Percentiles rank a stretch among this genome's conserved stretches.
Evolutionary conservation across 2,113 vertebrate genomes (phyloP).

Genomic region (Elephantulus edwardii): DNA sequence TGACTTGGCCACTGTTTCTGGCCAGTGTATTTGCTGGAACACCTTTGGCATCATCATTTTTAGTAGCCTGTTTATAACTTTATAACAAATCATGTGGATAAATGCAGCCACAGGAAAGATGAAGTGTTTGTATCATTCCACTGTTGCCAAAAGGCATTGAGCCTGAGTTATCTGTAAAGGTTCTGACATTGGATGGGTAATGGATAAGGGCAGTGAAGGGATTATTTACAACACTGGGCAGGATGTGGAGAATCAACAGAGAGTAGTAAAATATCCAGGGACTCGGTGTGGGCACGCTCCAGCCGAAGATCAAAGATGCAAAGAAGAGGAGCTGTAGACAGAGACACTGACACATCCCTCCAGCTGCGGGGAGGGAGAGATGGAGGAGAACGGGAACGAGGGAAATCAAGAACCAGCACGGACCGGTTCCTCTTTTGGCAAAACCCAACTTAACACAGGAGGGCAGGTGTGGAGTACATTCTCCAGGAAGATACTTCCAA

Average conservation of each 20-base stretch:
- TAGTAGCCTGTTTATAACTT: background rate
- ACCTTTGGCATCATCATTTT: background rate
- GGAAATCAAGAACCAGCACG: background rate
- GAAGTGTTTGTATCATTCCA: background rate
- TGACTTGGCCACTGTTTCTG: background rate
- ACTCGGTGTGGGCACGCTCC: rapidly evolving
- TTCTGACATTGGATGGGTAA: background rate
- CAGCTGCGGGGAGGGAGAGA: rapidly evolving
- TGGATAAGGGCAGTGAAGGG: background rate
- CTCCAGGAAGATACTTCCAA: background rate
- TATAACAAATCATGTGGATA: background rate
- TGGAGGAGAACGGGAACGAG: background rate
- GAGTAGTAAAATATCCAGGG: no score
- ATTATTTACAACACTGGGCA: background rate
- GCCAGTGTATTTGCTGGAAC: background rate
- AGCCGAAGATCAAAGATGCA: background rate
- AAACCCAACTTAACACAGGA: background rate
- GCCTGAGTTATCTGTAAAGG: background rate
- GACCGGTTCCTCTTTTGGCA: background rate
- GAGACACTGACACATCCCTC: background rate
- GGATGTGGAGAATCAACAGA: background rate
- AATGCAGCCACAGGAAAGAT: background rate
- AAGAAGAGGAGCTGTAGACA: background rate
- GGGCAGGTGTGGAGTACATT: no score
- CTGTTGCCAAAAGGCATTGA: background rate